Conservation (phyloP, 1,140 invertebrate genomes). For the Brachionus rubens region DNA sequence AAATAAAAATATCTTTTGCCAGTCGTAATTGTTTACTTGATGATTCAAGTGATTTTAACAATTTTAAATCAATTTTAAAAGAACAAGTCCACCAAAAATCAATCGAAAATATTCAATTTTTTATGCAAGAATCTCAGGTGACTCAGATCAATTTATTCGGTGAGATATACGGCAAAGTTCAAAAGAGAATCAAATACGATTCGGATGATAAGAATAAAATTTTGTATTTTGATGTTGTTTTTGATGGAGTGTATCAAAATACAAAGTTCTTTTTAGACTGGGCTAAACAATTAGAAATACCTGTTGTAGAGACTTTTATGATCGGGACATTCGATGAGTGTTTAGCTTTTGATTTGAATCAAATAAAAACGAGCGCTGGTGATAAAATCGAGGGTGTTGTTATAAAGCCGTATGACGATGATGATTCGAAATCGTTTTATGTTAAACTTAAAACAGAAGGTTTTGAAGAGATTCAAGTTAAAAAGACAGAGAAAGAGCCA, state of each 20-base stretch:
- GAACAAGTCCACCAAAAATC: not conserved
- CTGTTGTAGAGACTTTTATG: slow-evolving; percentile 1
- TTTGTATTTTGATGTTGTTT: slow-evolving; percentile 15
- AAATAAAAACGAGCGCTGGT: not conserved
- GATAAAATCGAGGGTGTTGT: slow-evolving; percentile 25
- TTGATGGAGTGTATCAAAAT: slow-evolving; percentile 19
- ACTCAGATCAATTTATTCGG: not conserved
- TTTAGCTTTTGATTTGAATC: not conserved
- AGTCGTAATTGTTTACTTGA: slow-evolving; percentile 7
- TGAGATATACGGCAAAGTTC: slow-evolving; percentile 24
- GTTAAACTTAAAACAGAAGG: not conserved
- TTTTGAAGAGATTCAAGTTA: not conserved
- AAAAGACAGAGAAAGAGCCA: not conserved
- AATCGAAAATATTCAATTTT: slow-evolving; percentile 5
- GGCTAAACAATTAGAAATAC: not conserved
- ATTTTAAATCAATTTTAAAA: not conserved
- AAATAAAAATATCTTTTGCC: not conserved
- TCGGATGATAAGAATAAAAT: slow-evolving; percentile 3
- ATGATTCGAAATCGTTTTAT: not conserved
- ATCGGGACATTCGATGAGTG: slow-evolving; percentile 16
- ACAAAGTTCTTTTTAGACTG: slow-evolving; percentile 25
- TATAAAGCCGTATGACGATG: slow-evolving; percentile 7
- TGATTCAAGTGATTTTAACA: not conserved
- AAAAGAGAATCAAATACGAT: slow-evolving; percentile 30
- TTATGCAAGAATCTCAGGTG: not conserved